phyloP scores from a whole-genome alignment of 2,113 vertebrate genomes.

The Tretioscincus oriximinensis region DNA sequence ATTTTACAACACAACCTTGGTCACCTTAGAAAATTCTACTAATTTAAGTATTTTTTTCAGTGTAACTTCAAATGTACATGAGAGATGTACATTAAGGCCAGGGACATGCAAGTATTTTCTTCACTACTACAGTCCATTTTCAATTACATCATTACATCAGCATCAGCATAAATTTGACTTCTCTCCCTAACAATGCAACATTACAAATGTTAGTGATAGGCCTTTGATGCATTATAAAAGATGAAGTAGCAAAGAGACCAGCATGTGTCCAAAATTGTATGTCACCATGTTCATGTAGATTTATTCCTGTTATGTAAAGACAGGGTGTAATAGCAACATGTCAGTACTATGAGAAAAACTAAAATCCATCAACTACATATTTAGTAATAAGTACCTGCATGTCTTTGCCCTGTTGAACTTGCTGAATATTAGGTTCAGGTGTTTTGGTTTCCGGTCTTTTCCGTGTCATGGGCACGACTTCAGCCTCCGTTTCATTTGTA shows the following conservation, averaged over 20 bases:
- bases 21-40: not conserved
- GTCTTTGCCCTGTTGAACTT: constrained; percentile 46
- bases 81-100: no score
- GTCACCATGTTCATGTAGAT: not conserved
- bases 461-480: constrained; percentile 77
- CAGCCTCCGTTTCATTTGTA: constrained; percentile 52
- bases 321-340: not conserved
- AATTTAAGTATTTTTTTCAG: not conserved
- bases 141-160: no score
- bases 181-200: not conserved
- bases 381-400: constrained; percentile 30
- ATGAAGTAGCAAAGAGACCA: not conserved
- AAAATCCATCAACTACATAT: not conserved
- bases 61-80: not conserved
- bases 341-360: not conserved
- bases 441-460: constrained; percentile 82
- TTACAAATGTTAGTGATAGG: not conserved
- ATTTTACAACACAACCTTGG: not conserved
- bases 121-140: no score
- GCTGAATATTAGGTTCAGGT: constrained; percentile 39
- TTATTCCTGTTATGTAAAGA: no score
- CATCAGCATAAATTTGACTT: not conserved
- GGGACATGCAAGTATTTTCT: not conserved
- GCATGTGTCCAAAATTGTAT: not conserved
- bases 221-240: not conserved